Evolutionary conservation across 2,888 invertebrate genomes (phyloP).

Genomic region (Tachina lurida): DNA sequence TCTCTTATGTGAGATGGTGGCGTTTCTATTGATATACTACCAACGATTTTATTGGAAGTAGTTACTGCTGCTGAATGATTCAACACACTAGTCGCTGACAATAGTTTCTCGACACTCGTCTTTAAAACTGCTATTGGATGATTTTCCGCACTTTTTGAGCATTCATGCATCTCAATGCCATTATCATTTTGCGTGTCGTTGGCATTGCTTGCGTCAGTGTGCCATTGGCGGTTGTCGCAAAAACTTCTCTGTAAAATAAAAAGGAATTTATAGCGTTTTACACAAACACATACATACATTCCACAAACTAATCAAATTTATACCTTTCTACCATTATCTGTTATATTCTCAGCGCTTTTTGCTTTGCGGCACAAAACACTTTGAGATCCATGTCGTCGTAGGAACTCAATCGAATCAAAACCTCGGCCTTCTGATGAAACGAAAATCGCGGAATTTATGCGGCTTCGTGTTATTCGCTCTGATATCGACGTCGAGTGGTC

Average conservation of each 20-base stretch:
- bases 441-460: slow-evolving; percentile 94
- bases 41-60: slow-evolving; percentile 80
- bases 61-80: slow-evolving; percentile 79
- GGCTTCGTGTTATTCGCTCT: slow-evolving; percentile 86
- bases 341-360: slow-evolving; percentile 88
- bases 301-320: slow-evolving; percentile 46
- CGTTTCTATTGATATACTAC: slow-evolving; percentile 82
- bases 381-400: slow-evolving; percentile 90
- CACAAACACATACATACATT: neutral
- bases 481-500: slow-evolving; percentile 87
- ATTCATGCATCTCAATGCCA: slow-evolving; percentile 74
- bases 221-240: slow-evolving; percentile 80
- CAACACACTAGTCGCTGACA: slow-evolving; percentile 74
- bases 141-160: slow-evolving; percentile 73
- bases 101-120: slow-evolving; percentile 69
- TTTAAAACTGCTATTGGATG: slow-evolving; percentile 76
- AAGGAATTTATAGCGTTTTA: neutral
- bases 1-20: slow-evolving; percentile 81
- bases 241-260: slow-evolving; percentile 79
- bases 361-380: slow-evolving; percentile 91
- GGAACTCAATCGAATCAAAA: slow-evolving; percentile 91
- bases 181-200: slow-evolving; percentile 73
- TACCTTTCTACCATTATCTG: slow-evolving; percentile 83
- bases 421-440: slow-evolving; percentile 89
- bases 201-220: slow-evolving; percentile 78